Conservation (phyloP, 2,888 invertebrate species). For the Clitarchus hookeri region DNA sequence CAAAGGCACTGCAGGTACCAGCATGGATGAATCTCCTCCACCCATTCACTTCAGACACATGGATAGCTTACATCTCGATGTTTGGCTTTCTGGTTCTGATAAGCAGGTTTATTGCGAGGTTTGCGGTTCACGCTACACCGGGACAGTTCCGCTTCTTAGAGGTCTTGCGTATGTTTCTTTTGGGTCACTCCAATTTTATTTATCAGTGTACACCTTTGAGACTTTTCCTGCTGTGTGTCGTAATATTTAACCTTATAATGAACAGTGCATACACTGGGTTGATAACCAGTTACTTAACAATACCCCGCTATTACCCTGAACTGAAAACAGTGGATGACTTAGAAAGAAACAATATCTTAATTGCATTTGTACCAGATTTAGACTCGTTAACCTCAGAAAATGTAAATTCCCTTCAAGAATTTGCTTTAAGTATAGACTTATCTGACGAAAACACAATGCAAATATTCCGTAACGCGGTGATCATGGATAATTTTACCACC, state of each 20-base stretch:
- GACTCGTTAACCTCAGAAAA: background rate
- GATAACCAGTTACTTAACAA: background rate
- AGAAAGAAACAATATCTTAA: background rate
- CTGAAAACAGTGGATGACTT: background rate
- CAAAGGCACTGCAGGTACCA: background rate
- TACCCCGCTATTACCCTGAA: background rate
- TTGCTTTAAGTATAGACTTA: background rate
- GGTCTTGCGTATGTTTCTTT: background rate
- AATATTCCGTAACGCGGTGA: background rate
- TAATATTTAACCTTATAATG: background rate
- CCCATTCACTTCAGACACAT: background rate
- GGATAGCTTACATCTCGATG: background rate
- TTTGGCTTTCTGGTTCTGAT: background rate
- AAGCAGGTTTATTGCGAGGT: background rate
- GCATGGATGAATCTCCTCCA: background rate
- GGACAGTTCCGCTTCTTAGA: background rate
- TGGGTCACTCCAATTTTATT: background rate
- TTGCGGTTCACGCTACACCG: background rate
- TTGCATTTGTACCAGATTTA: background rate
- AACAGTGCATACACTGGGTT: background rate
- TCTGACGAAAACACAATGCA: background rate
- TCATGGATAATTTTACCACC: background rate
- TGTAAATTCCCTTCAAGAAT: background rate
- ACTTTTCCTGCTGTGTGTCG: background rate
- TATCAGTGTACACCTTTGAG: background rate